Evolutionary conservation across 2,888 invertebrate genomes (phyloP), one percentile per base, ranked within the genome.

Genomic region (Drosophila macrospina): DNA sequence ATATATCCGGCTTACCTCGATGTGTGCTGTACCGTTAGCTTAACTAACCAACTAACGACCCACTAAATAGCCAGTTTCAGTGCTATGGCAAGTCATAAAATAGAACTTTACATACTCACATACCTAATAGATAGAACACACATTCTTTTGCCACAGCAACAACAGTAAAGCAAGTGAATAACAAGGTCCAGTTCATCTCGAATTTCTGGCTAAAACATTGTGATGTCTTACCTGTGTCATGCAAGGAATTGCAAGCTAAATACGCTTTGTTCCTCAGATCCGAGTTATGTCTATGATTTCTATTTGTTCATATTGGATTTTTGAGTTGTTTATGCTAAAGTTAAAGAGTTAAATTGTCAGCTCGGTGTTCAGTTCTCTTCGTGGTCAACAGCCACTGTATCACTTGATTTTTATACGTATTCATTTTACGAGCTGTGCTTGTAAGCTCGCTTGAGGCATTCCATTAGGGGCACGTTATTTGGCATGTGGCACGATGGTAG

Each of bases 401-500:
- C 28, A 37, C 32, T 48, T 48, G 41, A 42, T 30, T 51, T 30
- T 64, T 32, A 28, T 44, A 30, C 20, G 61, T 37, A 65, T 57
- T 57, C 59, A 68, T 52, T 61, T 56, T 63, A 73, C 60, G 44
- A 50, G 63, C 54, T 52, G 54, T 56, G 54, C 54, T 36, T 56
- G 59, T 60, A 37, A 44, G 44, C 8, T 48, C 28, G 66, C 85
- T 59, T 51, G 66, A 68, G 87, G 78, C 87, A 69, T 65, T 70
- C 66, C 74, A 56, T 65, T 74, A 63, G 52, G 45, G 69, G 66
- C 56, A 71, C 66, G 84, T 80, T 83, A 73, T 86, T 81, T 87
- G 74, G 69, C 65, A 84, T 74, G 63, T 64, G 84, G 80, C 70
- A 68, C 42, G 69, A 57, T 67, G 75, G 59, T 69, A 66, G 86